Conservation (phyloP, 2,797 vertebrate species). For the Cuniculus paca region DNA sequence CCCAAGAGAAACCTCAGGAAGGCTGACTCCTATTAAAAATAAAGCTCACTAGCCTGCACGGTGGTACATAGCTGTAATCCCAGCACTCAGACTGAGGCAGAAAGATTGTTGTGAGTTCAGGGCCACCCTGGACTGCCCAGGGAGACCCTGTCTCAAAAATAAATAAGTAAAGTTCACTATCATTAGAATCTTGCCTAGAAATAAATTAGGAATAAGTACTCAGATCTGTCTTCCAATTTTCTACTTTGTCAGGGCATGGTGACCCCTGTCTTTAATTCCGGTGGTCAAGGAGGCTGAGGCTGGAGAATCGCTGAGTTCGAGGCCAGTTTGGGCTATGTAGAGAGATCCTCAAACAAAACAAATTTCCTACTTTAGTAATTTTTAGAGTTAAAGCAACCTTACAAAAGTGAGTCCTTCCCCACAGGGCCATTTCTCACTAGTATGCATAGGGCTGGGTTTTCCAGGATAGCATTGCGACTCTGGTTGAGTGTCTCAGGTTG, state of each 20-base stretch:
- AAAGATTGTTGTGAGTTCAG: background rate
- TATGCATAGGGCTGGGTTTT: background rate
- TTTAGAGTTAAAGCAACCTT: background rate
- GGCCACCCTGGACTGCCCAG: background rate
- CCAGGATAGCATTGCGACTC: background rate
- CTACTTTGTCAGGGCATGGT: background rate
- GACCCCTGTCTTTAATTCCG: background rate
- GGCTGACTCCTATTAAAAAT: background rate
- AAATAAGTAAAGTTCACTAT: background rate
- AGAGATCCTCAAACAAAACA: background rate
- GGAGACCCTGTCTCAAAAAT: background rate
- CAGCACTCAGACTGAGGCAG: background rate
- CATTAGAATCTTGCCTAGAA: background rate
- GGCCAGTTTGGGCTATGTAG: background rate
- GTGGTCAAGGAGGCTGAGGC: background rate
- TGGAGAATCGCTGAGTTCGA: background rate
- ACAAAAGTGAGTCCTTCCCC: background rate
- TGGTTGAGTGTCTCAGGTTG: background rate
- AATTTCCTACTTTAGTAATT: background rate
- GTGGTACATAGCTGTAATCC: background rate
- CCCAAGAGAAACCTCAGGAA: background rate
- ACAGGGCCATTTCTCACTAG: background rate
- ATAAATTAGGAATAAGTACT: background rate
- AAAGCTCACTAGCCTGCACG: background rate
- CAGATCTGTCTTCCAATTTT: background rate